These are phyloP conservation scores for Chloromyia formosa DNA, from an alignment of 2,888 invertebrate species.

Conservation along the genomic window DNA sequence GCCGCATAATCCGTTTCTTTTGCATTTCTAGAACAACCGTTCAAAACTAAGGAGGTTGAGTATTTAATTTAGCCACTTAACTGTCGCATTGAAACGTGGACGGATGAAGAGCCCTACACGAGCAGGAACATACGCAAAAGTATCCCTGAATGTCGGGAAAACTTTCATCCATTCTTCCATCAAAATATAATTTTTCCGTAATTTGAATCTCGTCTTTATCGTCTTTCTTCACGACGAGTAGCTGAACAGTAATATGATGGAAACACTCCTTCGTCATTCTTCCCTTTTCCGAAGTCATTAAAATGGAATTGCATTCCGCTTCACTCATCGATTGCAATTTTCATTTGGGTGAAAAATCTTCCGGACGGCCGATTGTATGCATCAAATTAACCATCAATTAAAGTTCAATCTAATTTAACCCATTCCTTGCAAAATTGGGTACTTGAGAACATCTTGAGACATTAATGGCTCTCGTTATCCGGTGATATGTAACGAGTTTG, in stretches of 20 bases:
- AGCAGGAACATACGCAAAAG: not conserved
- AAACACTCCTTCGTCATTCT: no score
- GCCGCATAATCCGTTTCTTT: not conserved
- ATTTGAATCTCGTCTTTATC: not conserved
- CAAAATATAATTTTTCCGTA: slow-evolving; percentile 13
- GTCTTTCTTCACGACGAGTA: not conserved
- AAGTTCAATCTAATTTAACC: slow-evolving; percentile 23
- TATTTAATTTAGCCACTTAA: slow-evolving; percentile 37
- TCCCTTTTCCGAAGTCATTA: not conserved
- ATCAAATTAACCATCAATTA: slow-evolving; percentile 39
- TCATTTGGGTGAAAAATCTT: not conserved
- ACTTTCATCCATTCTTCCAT: not conserved
- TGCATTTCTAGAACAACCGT: not conserved
- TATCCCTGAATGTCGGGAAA: not conserved
- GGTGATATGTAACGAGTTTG: not conserved
- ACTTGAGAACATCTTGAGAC: slow-evolving; percentile 22
- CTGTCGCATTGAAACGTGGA: not conserved
- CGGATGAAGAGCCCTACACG: not conserved
- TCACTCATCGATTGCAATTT: slow-evolving; percentile 9
- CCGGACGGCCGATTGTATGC: not conserved
- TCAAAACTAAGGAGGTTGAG: slow-evolving; percentile 7
- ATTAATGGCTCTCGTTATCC: not conserved
- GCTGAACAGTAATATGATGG: not conserved
- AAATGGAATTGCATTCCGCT: slow-evolving; percentile 27
- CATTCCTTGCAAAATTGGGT: slow-evolving; percentile 24